Conservation (phyloP, 2,797 vertebrate species). For the Austrolebias charrua region DNA sequence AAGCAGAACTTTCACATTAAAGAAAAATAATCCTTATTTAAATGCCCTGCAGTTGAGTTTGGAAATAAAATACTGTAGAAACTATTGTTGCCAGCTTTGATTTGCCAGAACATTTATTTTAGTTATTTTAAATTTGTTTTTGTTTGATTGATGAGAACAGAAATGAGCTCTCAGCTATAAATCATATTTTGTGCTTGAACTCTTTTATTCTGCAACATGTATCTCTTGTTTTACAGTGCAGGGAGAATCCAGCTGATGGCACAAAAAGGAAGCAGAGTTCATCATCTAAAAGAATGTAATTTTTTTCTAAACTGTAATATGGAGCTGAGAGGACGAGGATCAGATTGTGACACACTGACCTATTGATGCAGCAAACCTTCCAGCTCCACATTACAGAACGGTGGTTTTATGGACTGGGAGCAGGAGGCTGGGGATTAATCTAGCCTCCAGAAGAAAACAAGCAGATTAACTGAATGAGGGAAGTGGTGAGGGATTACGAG, state of each 20-base stretch:
- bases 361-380: slow-evolving; percentile 66
- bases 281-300: too few species aligned
- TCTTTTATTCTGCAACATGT: slow-evolving; percentile 14
- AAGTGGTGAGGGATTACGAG: slow-evolving; percentile 65
- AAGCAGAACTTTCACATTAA: too few species aligned
- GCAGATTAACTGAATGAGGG: slow-evolving; percentile 71
- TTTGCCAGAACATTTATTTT: not conserved
- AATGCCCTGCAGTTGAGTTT: not conserved
- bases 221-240: slow-evolving; percentile 5
- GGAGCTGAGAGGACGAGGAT: slow-evolving; percentile 29
- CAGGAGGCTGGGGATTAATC: slow-evolving; percentile 56
- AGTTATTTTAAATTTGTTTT: not conserved
- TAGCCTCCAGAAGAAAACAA: slow-evolving; percentile 65
- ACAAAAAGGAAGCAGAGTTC: slow-evolving; percentile 18
- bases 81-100: not conserved
- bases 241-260: slow-evolving; percentile 30
- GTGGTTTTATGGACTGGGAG: slow-evolving; percentile 9
- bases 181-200: slow-evolving; percentile 41
- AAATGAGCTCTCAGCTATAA: slow-evolving; percentile 10
- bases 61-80: not conserved
- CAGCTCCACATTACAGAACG: slow-evolving; percentile 63
- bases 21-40: not conserved
- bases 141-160: not conserved
- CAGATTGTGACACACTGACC: slow-evolving; percentile 72
- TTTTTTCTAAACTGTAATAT: not conserved